Conservation (phyloP, 1,140 invertebrate genomes). For the Drosophila repleta region DNA sequence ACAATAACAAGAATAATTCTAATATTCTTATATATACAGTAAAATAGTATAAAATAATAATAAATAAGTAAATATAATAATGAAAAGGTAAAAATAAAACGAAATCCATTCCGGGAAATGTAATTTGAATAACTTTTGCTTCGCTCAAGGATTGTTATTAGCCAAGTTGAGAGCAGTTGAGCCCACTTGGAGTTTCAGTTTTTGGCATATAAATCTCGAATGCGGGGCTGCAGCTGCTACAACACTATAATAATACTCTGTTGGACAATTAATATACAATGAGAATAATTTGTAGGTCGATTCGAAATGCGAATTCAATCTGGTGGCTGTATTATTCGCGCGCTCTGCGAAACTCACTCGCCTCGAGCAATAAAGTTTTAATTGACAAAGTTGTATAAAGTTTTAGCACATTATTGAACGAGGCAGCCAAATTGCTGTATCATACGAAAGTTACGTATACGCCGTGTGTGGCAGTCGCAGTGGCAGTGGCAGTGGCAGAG, state of each 20-base stretch:
- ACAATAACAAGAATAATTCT: too few species aligned
- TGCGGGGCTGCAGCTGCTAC: neutral
- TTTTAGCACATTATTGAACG: constrained; percentile 8
- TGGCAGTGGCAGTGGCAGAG: neutral
- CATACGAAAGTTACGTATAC: constrained; percentile 1
- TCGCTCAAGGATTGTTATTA: too few species aligned
- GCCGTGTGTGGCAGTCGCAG: neutral
- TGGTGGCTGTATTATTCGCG: constrained; percentile 10
- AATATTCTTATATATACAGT: too few species aligned
- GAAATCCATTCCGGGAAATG: too few species aligned
- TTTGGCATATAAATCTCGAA: too few species aligned
- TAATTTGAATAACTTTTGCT: too few species aligned
- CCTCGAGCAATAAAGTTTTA: constrained; percentile 40
- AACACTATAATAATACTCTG: neutral
- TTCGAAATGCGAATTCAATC: constrained; percentile 13
- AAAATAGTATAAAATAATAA: neutral
- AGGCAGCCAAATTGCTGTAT: constrained; percentile 1
- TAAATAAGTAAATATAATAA: too few species aligned
- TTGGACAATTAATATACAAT: constrained; percentile 1
- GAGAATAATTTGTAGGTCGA: constrained; percentile 5
- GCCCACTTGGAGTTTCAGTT: too few species aligned
- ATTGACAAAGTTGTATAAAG: constrained; percentile 40
- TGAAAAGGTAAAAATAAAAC: too few species aligned
- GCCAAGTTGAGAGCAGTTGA: too few species aligned
- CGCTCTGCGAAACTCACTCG: constrained; percentile 8